These are phyloP conservation scores for Chrysopa pallens DNA, from an alignment of 1,140 invertebrate genomes.

Conservation along the genomic window DNA sequence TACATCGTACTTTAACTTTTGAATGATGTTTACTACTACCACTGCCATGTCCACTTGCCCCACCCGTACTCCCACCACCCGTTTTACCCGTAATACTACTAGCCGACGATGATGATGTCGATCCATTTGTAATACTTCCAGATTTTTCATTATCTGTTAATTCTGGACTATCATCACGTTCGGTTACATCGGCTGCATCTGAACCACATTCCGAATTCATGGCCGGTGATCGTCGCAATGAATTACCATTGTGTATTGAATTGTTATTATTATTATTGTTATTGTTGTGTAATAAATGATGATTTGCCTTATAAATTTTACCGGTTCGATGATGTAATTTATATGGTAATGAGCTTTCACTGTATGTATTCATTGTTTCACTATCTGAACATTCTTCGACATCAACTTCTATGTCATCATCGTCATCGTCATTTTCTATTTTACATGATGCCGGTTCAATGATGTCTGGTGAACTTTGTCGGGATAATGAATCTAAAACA, in stretches of 20 bases:
- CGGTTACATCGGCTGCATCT: conserved; percentile 12
- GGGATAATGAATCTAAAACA: conserved; percentile 10
- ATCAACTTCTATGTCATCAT: conserved; percentile 17
- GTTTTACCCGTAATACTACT: conserved; percentile 3
- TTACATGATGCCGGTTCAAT: conserved; percentile 8
- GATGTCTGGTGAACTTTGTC: conserved; percentile 14
- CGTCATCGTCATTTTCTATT: conserved; percentile 16
- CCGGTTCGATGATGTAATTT: background rate
- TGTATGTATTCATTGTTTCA: conserved; percentile 7
- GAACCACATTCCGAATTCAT: conserved; percentile 18
- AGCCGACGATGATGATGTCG: conserved; percentile 9
- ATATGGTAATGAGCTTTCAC: no score
- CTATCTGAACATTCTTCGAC: conserved; percentile 22
- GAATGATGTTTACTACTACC: background rate
- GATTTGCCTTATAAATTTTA: no score
- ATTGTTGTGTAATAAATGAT: no score
- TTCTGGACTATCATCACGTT: background rate
- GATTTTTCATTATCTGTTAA: no score
- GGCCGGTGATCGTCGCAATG: conserved; percentile 13
- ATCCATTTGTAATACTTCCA: background rate
- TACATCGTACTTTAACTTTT: conserved; percentile 38
- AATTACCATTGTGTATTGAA: no score
- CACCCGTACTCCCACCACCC: conserved; percentile 1
- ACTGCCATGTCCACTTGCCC: background rate
- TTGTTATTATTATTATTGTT: no score